These are phyloP conservation scores for Enteromius treurensis DNA, from an alignment of 2,797 vertebrate genomes.

Conservation along the genomic window DNA sequence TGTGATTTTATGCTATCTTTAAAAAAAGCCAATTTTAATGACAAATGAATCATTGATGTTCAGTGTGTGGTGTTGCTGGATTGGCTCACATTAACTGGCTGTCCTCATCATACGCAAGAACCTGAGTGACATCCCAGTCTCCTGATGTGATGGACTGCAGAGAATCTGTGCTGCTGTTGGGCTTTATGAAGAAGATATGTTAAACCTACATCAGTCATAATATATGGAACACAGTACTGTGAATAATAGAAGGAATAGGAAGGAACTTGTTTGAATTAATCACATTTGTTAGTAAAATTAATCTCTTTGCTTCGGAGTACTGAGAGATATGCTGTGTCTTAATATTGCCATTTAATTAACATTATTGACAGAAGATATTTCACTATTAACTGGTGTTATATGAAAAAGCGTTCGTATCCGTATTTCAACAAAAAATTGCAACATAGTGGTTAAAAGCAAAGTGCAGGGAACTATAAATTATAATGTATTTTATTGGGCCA, in stretches of 20 bases:
- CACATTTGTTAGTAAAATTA: neutral
- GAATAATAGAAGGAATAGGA: neutral
- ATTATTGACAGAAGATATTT: neutral
- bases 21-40: neutral
- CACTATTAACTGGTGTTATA: neutral
- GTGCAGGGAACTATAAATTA: neutral
- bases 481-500: too few species aligned
- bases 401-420: neutral
- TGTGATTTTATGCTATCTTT: neutral
- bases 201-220: constrained; percentile 9
- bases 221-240: neutral
- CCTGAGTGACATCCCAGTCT: constrained; percentile 94
- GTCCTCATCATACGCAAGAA: constrained; percentile 91
- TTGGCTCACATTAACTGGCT: constrained; percentile 88
- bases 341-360: neutral
- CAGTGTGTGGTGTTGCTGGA: neutral
- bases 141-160: constrained; percentile 95
- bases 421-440: neutral
- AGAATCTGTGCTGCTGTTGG: constrained; percentile 90
- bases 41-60: neutral
- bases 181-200: constrained; percentile 72
- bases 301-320: constrained; percentile 2
- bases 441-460: neutral
- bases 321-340: neutral
- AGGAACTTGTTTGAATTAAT: neutral